A percentile compares a stretch with the other conserved stretches of the same genome.
These are phyloP conservation scores for Eulacestoma nigropectus DNA, from an alignment of 2,113 vertebrate genomes.

Conservation along the genomic window DNA sequence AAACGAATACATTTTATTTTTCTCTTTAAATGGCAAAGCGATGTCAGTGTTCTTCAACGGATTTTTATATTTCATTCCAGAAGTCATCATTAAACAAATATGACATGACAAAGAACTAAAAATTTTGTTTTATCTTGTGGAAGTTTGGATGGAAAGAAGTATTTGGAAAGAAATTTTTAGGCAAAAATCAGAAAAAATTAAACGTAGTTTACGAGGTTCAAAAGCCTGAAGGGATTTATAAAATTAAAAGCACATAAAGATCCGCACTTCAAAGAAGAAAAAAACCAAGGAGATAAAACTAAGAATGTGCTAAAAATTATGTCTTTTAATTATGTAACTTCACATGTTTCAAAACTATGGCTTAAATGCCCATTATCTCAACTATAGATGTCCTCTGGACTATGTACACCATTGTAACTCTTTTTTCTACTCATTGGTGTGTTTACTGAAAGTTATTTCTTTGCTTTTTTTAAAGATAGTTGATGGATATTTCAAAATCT, in stretches of 20 bases:
- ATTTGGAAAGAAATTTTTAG: background rate
- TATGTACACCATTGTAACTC: fast-evolving
- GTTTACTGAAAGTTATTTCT: background rate
- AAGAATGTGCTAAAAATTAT: background rate
- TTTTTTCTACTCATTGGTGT: background rate
- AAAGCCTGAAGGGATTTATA: conserved; percentile 11
- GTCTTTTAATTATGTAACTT: background rate
- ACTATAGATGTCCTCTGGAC: background rate
- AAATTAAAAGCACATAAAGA: background rate
- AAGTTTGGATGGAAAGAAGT: background rate
- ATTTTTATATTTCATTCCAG: background rate
- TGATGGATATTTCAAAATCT: background rate
- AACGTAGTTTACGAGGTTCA: background rate
- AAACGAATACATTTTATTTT: background rate
- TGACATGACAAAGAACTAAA: background rate
- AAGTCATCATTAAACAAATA: background rate
- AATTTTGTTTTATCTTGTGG: background rate
- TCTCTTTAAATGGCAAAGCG: background rate
- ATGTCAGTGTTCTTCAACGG: background rate
- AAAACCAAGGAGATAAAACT: background rate
- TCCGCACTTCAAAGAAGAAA: background rate
- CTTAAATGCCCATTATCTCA: background rate
- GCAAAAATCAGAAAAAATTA: background rate
- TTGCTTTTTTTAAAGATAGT: background rate
- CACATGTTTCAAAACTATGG: background rate